phyloP scores from a whole-genome alignment of 2,888 invertebrate genomes.

The Nyleta sp. region DNA sequence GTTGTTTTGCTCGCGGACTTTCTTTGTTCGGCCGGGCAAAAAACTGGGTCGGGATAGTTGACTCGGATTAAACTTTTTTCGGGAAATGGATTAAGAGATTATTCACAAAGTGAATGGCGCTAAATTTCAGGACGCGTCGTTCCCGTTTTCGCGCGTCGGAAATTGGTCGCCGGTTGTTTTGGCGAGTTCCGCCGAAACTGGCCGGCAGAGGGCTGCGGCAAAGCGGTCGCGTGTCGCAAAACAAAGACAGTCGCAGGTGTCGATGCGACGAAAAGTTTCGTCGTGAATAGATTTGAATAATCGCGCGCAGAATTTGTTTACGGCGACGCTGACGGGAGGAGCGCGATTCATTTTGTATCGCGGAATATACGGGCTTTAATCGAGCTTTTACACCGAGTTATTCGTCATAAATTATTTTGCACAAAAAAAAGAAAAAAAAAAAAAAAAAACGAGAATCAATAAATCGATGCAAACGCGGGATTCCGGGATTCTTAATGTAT shows the following conservation, averaged over 20 bases:
- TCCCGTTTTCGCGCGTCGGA: constrained; percentile 20
- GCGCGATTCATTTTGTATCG: constrained; percentile 1
- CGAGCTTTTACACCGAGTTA: constrained; percentile 3
- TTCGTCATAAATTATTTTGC: constrained; percentile 25
- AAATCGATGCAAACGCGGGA: constrained; percentile 8
- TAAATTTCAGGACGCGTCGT: constrained; percentile 30
- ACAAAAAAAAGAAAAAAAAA: background rate
- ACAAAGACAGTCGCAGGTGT: background rate
- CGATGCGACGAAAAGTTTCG: background rate
- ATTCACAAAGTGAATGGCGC: constrained; percentile 55
- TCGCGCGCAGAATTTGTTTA: background rate
- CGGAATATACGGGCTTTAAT: constrained; percentile 1
- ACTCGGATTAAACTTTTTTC: constrained; percentile 46
- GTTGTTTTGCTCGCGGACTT: constrained; percentile 35
- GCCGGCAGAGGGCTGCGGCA: too few species aligned
- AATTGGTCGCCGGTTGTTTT: constrained; percentile 42
- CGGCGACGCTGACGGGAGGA: background rate
- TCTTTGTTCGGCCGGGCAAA: constrained; percentile 29
- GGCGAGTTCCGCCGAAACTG: too few species aligned
- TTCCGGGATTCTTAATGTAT: constrained; percentile 11
- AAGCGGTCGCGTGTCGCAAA: too few species aligned
- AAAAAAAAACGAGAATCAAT: background rate
- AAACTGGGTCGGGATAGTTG: constrained; percentile 36
- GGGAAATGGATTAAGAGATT: constrained; percentile 52
- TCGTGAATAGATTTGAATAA: constrained; percentile 12